Percentiles rank a stretch among this genome's conserved stretches.
Evolutionary conservation across 2,888 invertebrate genomes (phyloP).

Genomic region (Polyploca ridens): DNA sequence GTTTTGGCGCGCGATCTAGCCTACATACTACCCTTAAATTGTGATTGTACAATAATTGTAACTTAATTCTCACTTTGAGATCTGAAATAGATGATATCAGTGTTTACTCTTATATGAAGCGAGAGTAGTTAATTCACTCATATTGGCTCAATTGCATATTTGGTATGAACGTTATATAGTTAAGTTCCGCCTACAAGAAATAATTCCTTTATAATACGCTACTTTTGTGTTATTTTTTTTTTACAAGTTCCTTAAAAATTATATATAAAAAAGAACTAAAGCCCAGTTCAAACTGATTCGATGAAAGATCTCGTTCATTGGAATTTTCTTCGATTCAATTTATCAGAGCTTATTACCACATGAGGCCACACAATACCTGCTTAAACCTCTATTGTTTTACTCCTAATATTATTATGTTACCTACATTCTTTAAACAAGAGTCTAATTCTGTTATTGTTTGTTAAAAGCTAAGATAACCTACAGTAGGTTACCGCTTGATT

Average conservation of each 20-base stretch:
- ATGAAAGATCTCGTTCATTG: neutral
- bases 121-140: slow-evolving; percentile 11
- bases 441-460: neutral
- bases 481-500: slow-evolving; percentile 16
- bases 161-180: slow-evolving; percentile 18
- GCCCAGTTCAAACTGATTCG: too few relatives aligned
- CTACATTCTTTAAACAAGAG: neutral
- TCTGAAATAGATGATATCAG: slow-evolving; percentile 6
- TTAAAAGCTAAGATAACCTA: neutral
- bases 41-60: neutral
- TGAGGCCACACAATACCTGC: neutral
- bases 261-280: neutral
- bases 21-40: too few relatives aligned
- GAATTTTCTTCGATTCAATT: neutral
- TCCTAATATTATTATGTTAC: neutral
- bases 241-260: slow-evolving; percentile 10
- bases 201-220: slow-evolving; percentile 22
- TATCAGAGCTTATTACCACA: neutral
- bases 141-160: slow-evolving; percentile 15
- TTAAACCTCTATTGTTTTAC: neutral
- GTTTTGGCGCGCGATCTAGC: too few relatives aligned
- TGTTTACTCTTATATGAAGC: slow-evolving; percentile 13
- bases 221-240: slow-evolving; percentile 23
- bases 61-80: neutral
- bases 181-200: slow-evolving; percentile 34